A percentile compares a stretch with the other conserved stretches of the same genome.
Evolutionary conservation across 2,888 invertebrate species (phyloP).

Genomic region (Brachyptera risi): DNA sequence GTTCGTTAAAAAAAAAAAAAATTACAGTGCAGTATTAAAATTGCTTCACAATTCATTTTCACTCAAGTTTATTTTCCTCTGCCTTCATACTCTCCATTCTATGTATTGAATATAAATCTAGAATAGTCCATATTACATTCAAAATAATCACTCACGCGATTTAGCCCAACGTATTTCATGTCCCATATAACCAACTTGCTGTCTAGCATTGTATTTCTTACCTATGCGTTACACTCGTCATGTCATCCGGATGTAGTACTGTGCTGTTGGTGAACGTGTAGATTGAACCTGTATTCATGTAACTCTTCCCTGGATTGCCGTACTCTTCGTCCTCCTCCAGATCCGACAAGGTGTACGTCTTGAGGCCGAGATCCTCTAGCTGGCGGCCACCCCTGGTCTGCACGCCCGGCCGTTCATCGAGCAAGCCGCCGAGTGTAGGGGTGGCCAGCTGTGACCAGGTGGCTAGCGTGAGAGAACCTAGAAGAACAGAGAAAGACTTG

Average conservation of each 20-base stretch:
- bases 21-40: no score
- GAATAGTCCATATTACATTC: no score
- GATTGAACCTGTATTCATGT: slow-evolving; percentile 71
- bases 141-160: no score
- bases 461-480: slow-evolving; percentile 80
- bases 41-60: no score
- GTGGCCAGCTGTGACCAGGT: slow-evolving; percentile 95
- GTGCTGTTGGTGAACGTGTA: slow-evolving; percentile 87
- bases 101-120: no score
- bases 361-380: slow-evolving; percentile 68
- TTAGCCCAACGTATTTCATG: no score
- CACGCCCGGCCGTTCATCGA: slow-evolving; percentile 89
- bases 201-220: no score
- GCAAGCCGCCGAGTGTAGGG: slow-evolving; percentile 83
- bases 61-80: no score
- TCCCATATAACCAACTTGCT: no score
- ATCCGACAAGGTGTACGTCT: slow-evolving; percentile 62
- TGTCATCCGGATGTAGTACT: slow-evolving; percentile 86
- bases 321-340: slow-evolving; percentile 69
- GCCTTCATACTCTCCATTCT: no score
- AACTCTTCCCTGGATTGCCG: slow-evolving; percentile 64
- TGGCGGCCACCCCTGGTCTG: slow-evolving; percentile 76
- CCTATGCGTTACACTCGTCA: slow-evolving; percentile 59
- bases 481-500: no score
- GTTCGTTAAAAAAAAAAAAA: no score